Evolutionary conservation across 2,797 vertebrate genomes (phyloP), one percentile per base, ranked within the genome.

Genomic region (Phoebastria nigripes): DNA sequence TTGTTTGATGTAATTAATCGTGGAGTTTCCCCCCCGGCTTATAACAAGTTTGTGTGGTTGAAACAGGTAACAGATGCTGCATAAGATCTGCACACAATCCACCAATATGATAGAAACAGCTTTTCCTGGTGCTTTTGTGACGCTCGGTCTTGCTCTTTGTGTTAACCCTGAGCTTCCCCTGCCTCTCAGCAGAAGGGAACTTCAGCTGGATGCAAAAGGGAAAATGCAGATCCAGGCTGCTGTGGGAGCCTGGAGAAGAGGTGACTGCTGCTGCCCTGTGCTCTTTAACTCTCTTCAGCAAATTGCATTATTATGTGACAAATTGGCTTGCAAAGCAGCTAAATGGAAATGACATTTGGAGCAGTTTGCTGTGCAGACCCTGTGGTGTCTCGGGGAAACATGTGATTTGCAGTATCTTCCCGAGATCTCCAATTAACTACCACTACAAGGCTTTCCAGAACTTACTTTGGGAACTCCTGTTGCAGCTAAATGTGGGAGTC

Each of bases 251-350:
- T 26, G 33, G 77, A 19, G 52, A 51, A 37, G 92, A 81, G 90
- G 37, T 20, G 83, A 2, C n/a, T 46, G 82, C 56, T 66, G 4
- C 87, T 79, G 92, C 89, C 95, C 86, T 19, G 41, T 19, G 94
- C 81, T 94, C 97, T 93, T 96, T 92, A 77, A 39, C 94, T 90
- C 83, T 95, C 90, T 82, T 69, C 90, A 33, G 96, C 90, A 97
- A 97, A 97, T 96, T 84, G 41, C 90, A 81, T 95, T 87, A 92
- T 89, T 62, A 94, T 73, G 73, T 96, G 96, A 96, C 96, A 97
- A 92, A 96, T 73, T 87, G 96, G 93, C 94, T 97, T n/a, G 92
- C 82, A 35, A 78, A 94, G 83, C 95, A 76, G 90, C 87, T 96
- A 87, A 97, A 96, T 70, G 93, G 96, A 81, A 93, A 58, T 94